Conservation (phyloP, 2,113 vertebrate species). For the Shinisaurus crocodilurus region DNA sequence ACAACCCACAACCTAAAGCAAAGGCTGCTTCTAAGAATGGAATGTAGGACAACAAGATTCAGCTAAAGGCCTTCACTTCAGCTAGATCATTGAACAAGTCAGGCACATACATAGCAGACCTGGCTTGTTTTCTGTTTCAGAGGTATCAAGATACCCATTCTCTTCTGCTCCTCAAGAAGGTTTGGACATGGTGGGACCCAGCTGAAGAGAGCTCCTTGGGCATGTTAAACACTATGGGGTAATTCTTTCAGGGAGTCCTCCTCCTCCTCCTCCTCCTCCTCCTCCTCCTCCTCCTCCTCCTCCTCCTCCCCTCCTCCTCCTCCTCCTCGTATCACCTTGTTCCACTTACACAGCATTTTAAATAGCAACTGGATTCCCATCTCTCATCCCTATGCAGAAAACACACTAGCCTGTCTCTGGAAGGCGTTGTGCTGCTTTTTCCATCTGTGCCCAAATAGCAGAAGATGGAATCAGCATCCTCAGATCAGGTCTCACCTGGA, state of each 20-base stretch:
- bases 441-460: constrained; percentile 7
- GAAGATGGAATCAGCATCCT: background rate
- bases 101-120: background rate
- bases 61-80: background rate
- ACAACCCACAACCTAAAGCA: background rate
- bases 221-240: background rate
- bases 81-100: background rate
- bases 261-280: background rate
- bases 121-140: background rate
- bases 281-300: rapidly evolving
- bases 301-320: rapidly evolving
- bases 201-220: background rate
- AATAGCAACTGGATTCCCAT: rapidly evolving
- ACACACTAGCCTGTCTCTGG: background rate
- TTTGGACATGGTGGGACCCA: rapidly evolving
- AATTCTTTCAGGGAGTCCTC: rapidly evolving
- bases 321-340: rapidly evolving
- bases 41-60: background rate
- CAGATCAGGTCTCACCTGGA: background rate
- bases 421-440: background rate
- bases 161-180: background rate
- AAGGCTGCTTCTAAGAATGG: background rate
- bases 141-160: background rate
- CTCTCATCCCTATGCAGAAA: rapidly evolving
- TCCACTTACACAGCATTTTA: rapidly evolving